Evolutionary conservation across 1,140 invertebrate species (phyloP).

Genomic region (Drosophila lini): DNA sequence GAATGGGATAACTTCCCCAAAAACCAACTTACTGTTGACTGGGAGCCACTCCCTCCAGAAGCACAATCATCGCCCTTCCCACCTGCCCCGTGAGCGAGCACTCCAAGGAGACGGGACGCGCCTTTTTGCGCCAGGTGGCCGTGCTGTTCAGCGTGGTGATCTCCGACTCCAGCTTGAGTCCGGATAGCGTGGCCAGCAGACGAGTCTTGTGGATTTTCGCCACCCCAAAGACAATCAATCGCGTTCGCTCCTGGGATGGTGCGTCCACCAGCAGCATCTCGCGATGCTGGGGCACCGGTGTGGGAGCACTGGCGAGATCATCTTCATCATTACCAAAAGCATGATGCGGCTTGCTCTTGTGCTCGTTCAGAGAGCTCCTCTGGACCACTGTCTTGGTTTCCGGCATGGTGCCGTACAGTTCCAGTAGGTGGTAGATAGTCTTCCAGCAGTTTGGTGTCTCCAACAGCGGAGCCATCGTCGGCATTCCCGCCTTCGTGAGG

Average conservation of each 20-base stretch:
- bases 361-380: slow-evolving; percentile 68
- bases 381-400: slow-evolving; percentile 94
- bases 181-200: slow-evolving; percentile 95
- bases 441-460: slow-evolving; percentile 95
- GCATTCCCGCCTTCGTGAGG: slow-evolving; percentile 69
- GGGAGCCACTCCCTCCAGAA: slow-evolving; percentile 95
- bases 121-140: slow-evolving; percentile 83
- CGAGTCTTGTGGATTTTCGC: slow-evolving; percentile 94
- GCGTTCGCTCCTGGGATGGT: slow-evolving; percentile 71
- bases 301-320: slow-evolving; percentile 85
- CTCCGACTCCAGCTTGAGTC: slow-evolving; percentile 89
- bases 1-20: too few relatives aligned
- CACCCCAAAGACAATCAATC: slow-evolving; percentile 90
- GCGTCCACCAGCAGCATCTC: slow-evolving; percentile 67
- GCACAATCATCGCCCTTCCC: slow-evolving; percentile 95
- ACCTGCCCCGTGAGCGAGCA: slow-evolving; percentile 95
- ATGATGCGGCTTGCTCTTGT: slow-evolving; percentile 50
- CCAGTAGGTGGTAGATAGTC: slow-evolving; percentile 95
- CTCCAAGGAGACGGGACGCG: slow-evolving; percentile 88
- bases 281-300: slow-evolving; percentile 84
- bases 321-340: slow-evolving; percentile 85
- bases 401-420: slow-evolving; percentile 96
- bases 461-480: slow-evolving; percentile 53
- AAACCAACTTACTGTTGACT: slow-evolving; percentile 90
- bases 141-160: slow-evolving; percentile 83